Evolutionary conservation across 2,888 invertebrate genomes (phyloP).

Genomic region (Cataglyphis livida): DNA sequence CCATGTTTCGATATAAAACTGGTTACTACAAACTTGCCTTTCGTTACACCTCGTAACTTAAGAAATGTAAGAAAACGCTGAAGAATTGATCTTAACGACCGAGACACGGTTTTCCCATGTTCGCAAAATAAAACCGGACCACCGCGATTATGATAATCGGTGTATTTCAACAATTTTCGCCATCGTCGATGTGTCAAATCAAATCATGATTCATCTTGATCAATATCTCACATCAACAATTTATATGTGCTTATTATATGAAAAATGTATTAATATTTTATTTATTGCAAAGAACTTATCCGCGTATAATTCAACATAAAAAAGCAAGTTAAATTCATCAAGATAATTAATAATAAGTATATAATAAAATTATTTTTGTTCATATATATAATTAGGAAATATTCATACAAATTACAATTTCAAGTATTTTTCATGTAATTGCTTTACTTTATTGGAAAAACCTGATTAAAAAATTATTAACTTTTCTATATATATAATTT

Average conservation of each 20-base stretch:
- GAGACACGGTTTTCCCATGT: conserved; percentile 72
- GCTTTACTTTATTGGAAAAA: too few species aligned
- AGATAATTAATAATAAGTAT: neutral
- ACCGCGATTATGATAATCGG: conserved; percentile 48
- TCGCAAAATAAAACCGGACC: conserved; percentile 61
- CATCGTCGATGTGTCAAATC: neutral
- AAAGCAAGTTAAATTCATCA: neutral
- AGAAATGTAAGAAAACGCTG: conserved; percentile 72
- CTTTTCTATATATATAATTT: neutral
- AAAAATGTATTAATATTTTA: too few species aligned
- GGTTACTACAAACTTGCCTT: conserved; percentile 55
- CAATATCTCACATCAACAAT: too few species aligned
- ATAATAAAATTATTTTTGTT: too few species aligned
- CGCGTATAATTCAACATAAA: neutral
- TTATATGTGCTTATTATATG: neutral
- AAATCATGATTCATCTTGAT: neutral
- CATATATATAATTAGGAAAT: too few species aligned
- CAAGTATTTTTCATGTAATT: too few species aligned
- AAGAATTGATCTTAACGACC: conserved; percentile 73
- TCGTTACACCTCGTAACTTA: conserved; percentile 72
- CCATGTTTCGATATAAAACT: conserved; percentile 67
- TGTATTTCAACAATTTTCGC: conserved; percentile 31
- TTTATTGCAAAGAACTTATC: neutral
- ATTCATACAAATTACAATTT: too few species aligned
- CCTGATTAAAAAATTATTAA: neutral